Base-by-base conservation (phyloP, 2,888 invertebrate species). In the Molorchus minor region DNA sequence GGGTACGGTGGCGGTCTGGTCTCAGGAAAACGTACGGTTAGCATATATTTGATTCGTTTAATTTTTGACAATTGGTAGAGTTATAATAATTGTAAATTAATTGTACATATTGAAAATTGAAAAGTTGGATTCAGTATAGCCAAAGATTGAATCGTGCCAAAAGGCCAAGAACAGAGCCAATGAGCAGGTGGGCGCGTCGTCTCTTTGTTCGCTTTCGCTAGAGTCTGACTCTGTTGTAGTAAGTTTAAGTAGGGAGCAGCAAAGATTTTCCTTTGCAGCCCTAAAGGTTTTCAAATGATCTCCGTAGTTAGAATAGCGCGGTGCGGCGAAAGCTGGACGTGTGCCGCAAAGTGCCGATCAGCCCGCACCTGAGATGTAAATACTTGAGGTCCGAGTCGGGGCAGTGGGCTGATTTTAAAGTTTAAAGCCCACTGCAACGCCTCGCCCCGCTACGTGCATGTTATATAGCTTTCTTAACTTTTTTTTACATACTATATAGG, bases 271-370 rank as follows among this genome's bases (percentile, higher is more conserved):
- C 61, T 66, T 65, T 67, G 69, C 75, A 72, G 72, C 76, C 75
- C 75, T 72, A 60, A 77, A 75, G 77, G 78, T 80, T 80, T 80
- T 78, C 80, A 79, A 77, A 80, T 80, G 80, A 80, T 80, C 80
- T 80, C 80, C 73, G 77, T 79, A 80, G 77, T 77, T 80, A 79
- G 79, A 79, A 75, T 77, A 76, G 76, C 73, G 72, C 72, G 76
- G 77, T 77, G 77, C 77, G 76, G 75, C 74, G 74, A 75, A 70
- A 71, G 75, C 76, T 78, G 77, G 74, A 76, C 71, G 73, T 73
- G 75, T 74, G 73, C 73, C 72, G 70, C 69, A 64, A 71, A 71
- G 71, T 71, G 72, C 71, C 75, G 74, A 71, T 74, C 76, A 77
- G 75, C 74, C 75, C 75, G 77, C 78, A 78, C 77, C 78, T 75